Base-by-base conservation (phyloP, 2,113 vertebrate species). In the Pao palembangensis region DNA sequence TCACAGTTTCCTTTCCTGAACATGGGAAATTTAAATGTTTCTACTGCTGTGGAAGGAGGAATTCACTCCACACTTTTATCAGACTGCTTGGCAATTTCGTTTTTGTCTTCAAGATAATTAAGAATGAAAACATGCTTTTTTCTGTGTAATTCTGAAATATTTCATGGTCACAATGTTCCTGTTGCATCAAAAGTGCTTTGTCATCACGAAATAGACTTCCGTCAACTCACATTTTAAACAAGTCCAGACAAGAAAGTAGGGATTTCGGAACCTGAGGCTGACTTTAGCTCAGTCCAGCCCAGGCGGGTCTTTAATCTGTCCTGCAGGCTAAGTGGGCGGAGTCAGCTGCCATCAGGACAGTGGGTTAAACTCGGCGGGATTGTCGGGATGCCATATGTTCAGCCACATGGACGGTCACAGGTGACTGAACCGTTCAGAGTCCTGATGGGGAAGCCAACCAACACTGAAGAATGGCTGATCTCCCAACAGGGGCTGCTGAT, bases 311-410 rank as follows among this genome's bases (percentile, higher is more conserved):
- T 47, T n/a, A 17, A 17, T 34, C 59, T 47, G 68, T 55, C 71
- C 56, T 68, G 28, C 51, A 53, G 63, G 72, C 54, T 59, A 57
- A 71, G 53, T n/a, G 58, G 75, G 56, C 17, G 53, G 43, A 64
- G 63, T 55, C 59, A 67, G 50, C 46, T 41, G 18, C 56, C 5
- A 53, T 69, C 61, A 79, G 57, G 56, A 34, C 53, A 76, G 64
- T 65, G 79, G 80, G 72, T 71, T 87, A 87, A 90, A 74, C 80
- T 75, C 49, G 16, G 38, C 31, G 64, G 71, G 84, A 83, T 88
- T 79, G 69, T 60, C 78, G 75, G 44, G 34, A 21, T 51, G 66
- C 88, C 87, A 81, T 80, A 79, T 85, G 80, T 31, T 51, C 58
- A 31, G 0, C 3, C 28, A 58, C 16, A n/a, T 16, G 49, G 41